Evolutionary conservation across 2,113 vertebrate genomes (phyloP).

Genomic region (Lepidiolamprologus cunningtoni): DNA sequence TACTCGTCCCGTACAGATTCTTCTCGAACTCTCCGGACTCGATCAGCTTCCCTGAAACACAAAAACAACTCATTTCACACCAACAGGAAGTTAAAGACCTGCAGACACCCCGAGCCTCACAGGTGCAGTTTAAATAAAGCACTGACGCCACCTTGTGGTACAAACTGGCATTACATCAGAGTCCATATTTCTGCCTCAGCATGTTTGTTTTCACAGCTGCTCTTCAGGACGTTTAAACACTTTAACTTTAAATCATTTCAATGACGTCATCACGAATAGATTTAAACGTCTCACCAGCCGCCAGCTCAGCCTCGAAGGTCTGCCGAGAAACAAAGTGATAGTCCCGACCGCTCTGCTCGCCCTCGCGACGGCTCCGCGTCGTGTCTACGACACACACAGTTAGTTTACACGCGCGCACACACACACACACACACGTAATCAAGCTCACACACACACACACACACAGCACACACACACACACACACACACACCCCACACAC

Average conservation of each 20-base stretch:
- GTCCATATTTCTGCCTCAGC: not conserved
- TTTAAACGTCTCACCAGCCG: slow-evolving; percentile 70
- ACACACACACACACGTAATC: rapidly evolving
- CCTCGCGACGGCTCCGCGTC: slow-evolving; percentile 84
- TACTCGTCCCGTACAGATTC: slow-evolving; percentile 93
- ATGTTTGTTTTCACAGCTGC: not conserved
- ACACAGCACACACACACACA: rapidly evolving
- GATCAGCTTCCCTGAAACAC: slow-evolving; percentile 82
- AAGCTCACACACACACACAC: too few species aligned
- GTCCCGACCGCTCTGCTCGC: slow-evolving; percentile 85
- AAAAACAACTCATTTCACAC: not conserved
- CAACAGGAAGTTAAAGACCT: not conserved
- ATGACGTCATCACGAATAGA: rapidly evolving
- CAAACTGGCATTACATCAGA: rapidly evolving
- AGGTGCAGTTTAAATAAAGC: not conserved
- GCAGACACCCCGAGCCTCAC: not conserved
- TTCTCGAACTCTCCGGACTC: slow-evolving; percentile 97
- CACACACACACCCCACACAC: not conserved
- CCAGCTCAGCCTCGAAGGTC: slow-evolving; percentile 87
- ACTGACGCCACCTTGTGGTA: rapidly evolving
- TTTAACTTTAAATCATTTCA: not conserved
- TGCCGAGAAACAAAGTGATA: slow-evolving; percentile 94
- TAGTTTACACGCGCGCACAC: rapidly evolving
- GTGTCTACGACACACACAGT: slow-evolving; percentile 74
- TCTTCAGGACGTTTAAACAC: not conserved